Conservation (phyloP, 2,888 invertebrate genomes). For the Pandemis corylana region DNA sequence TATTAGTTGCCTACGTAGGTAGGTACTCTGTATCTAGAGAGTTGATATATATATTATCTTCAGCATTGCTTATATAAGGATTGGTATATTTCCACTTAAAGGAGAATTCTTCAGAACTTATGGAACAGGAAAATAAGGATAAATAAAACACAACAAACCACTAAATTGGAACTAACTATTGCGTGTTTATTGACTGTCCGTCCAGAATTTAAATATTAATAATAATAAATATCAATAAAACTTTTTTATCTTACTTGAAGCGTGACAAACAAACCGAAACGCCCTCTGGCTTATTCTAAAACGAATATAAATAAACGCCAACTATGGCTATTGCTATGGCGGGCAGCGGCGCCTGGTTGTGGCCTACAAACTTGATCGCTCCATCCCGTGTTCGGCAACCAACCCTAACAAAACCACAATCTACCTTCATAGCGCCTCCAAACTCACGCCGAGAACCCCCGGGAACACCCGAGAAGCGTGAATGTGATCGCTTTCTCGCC, state of each 20-base stretch:
- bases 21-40: too few species aligned
- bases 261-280: constrained; percentile 77
- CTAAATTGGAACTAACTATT: constrained; percentile 84
- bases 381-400: constrained; percentile 16
- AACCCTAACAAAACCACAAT: not conserved
- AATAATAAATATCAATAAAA: constrained; percentile 72
- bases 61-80: too few species aligned
- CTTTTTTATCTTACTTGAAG: constrained; percentile 72
- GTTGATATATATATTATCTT: too few species aligned
- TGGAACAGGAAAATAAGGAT: not conserved
- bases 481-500: too few species aligned
- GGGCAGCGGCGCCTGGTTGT: constrained; percentile 37
- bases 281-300: constrained; percentile 83
- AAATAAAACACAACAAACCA: constrained; percentile 63
- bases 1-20: too few species aligned
- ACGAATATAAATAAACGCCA: constrained; percentile 83
- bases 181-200: constrained; percentile 85
- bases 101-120: not conserved
- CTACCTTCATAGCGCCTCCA: too few species aligned
- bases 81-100: too few species aligned
- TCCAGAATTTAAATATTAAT: constrained; percentile 75
- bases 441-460: too few species aligned
- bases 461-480: too few species aligned
- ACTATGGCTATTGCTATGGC: constrained; percentile 83
- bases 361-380: constrained; percentile 25